Evolutionary conservation across 2,888 invertebrate genomes (phyloP), one percentile per base, ranked within the genome.

Genomic region (Amblyjoppa proteus): DNA sequence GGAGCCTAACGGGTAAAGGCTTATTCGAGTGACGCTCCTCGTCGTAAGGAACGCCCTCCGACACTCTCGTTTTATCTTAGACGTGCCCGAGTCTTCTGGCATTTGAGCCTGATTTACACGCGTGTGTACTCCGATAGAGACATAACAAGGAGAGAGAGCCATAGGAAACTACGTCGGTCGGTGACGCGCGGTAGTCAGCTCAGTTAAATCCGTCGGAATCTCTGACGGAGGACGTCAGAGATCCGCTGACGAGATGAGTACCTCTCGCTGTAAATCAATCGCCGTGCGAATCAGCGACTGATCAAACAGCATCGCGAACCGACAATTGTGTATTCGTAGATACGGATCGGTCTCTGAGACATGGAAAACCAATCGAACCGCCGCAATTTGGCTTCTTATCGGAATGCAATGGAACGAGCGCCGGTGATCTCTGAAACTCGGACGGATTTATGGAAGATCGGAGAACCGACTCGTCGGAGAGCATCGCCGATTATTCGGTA

Each of bases 51-150:
- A 73, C 69, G 64, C 71, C 76, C 77, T 45, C 45, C 45, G 45
- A 45, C 49, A 53, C 69, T 53, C 53, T 69, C 64, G 89, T 92
- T 92, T 93, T 93, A 93, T 93, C 93, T 92, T 86, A 88, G 88
- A 89, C 88, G 87, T 88, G 74, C 13, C 45, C 71, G 77, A 80
- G 81, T 81, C 71, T 87, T 88, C 89, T 3, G 11, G 84, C 85
- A 69, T 89, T 91, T 90, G 89, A 91, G 92, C 89, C 91, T 93
- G 92, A 93, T 93, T 93, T 93, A 93, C 93, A 91, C 91, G 89
- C 90, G 91, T 91, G 91, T 90, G 90, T 92, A 88, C 88, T 84
- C 85, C 86, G 86, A 74, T 66, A 28, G 80, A 41, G 76, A 76
- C 61, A 38, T 38, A 38, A 41, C 66, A 69, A 81, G 56, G 25